Base-by-base conservation (phyloP, 2,113 vertebrate species). In the Sceloporus undulatus region DNA sequence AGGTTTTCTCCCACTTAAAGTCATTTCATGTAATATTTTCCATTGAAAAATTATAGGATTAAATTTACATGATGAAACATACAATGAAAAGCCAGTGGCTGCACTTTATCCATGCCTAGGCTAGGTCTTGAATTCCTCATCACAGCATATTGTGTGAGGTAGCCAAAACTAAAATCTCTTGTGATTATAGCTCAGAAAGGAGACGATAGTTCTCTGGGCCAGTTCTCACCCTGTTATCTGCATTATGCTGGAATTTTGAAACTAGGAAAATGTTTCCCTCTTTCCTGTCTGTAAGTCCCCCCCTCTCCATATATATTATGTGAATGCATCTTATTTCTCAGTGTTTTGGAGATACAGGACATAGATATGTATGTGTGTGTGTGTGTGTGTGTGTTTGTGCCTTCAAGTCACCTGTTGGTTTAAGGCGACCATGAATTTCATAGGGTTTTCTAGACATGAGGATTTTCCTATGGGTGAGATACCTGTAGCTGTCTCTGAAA, bases 211-310 rank as follows among this genome's bases (percentile, higher is more conserved):
- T 54, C 16, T 0, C 3, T 66, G 65, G 38, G 8, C 29, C 18
- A 3, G 16, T n/a, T 80, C 71, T 42, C 25, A 52, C 14, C 25
- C 40, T 18, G 19, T 3, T 62, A 27, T 68, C 80, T 83, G 56
- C 71, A 87, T 76, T 75, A 74, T 65, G 34, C 70, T 87, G 54
- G 86, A 73, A 73, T 62, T 73, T 21, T 54, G 82, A 38, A n/a
- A 85, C 13, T 76, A 48, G 40, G 70, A 82, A 85, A 65, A 75
- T 18, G 23, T 0, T 2, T 11, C 38, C 54, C 40, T 1, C 77
- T 83, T 54, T 65, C 34, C 82, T 74, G 19, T 34, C n/a, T 74
- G 4, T 34, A 74, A 1, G 4, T 0, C 74, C 80, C 34, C 62
- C 62, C 62, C 62, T 2, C 62, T 3, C 11, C 62, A 3, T 9